Evolutionary conservation across 2,797 vertebrate species (phyloP).

Genomic region (Echeneis naucrates): DNA sequence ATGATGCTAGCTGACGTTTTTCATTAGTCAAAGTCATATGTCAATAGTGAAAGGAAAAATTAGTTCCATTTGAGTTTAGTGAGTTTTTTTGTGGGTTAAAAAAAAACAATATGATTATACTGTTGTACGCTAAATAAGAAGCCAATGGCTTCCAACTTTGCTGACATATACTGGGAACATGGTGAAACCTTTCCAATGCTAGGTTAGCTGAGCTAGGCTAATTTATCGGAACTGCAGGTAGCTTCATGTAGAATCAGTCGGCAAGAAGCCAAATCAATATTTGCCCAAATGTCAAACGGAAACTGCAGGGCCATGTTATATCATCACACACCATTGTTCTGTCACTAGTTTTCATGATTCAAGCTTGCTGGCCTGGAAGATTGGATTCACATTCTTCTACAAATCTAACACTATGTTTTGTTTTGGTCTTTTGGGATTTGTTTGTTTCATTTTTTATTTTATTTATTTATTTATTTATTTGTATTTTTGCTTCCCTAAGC

Average conservation of each 20-base stretch:
- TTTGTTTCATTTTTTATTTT: no score
- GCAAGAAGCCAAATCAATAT: not conserved
- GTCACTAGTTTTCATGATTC: not conserved
- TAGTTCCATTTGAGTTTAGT: slow-evolving; percentile 1
- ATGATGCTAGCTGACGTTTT: not conserved
- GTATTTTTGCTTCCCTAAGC: not conserved
- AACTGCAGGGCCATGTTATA: not conserved
- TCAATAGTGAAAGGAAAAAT: not conserved
- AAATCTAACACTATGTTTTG: no score
- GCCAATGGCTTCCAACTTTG: not conserved
- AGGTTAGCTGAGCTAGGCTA: not conserved
- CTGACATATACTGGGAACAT: not conserved
- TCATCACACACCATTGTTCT: not conserved
- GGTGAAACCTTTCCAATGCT: not conserved
- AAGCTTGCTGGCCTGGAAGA: not conserved
- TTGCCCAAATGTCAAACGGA: not conserved
- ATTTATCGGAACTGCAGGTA: not conserved
- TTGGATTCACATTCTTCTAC: no score
- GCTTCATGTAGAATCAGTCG: not conserved
- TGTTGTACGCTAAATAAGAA: not conserved
- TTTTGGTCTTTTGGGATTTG: no score
- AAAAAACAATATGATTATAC: not conserved
- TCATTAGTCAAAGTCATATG: not conserved
- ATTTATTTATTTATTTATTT: no score
- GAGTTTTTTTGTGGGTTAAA: not conserved